Conservation (phyloP, 2,113 vertebrate genomes). For the Stegostoma tigrinum region DNA sequence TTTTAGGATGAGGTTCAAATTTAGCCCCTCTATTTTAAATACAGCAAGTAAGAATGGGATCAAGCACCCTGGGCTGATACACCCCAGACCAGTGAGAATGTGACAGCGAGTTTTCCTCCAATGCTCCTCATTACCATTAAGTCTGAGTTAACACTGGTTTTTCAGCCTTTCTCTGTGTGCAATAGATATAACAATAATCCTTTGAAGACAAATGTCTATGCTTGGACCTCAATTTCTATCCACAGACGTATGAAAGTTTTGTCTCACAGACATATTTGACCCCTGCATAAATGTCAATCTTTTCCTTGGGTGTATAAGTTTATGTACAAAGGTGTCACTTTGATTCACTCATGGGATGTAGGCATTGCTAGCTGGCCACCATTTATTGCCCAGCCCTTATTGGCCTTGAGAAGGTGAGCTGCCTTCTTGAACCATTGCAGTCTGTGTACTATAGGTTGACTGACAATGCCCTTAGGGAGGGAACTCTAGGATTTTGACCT, state of each 20-base stretch:
- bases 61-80: not conserved
- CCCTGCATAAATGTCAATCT: not conserved
- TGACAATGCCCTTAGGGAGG: too few species aligned
- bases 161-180: not conserved
- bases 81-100: not conserved
- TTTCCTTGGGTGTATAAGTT: not conserved
- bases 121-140: not conserved
- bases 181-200: not conserved
- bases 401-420: too few species aligned
- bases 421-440: too few species aligned
- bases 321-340: not conserved
- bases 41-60: not conserved
- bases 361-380: too few species aligned
- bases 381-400: too few species aligned
- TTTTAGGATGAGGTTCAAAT: not conserved
- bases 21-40: not conserved
- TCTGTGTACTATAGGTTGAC: too few species aligned
- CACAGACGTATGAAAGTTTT: not conserved
- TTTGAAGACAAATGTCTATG: not conserved
- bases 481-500: too few species aligned
- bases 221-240: too few species aligned
- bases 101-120: not conserved
- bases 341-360: too few species aligned
- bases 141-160: not conserved
- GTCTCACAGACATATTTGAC: not conserved